phyloP scores from a whole-genome alignment of 2,888 invertebrate species.

The Cabera pusaria region DNA sequence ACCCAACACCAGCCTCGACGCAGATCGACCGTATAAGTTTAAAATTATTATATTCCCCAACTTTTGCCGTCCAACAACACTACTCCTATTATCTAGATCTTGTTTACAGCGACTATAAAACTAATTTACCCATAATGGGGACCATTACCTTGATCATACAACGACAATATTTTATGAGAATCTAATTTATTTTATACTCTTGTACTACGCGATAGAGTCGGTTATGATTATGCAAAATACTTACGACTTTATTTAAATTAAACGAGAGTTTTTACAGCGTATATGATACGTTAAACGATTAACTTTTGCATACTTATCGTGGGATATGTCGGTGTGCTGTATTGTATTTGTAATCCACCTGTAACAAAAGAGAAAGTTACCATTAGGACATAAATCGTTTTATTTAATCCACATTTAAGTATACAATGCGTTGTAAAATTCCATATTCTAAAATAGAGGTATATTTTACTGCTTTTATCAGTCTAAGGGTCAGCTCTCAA shows the following conservation, averaged over 20 bases:
- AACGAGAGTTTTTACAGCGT: slow-evolving; percentile 17
- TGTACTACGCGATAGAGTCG: slow-evolving; percentile 19
- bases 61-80: slow-evolving; percentile 38
- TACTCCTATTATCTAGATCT: slow-evolving; percentile 46
- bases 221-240: too few relatives aligned
- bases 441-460: too few relatives aligned
- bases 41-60: slow-evolving; percentile 36
- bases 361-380: slow-evolving; percentile 61
- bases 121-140: slow-evolving; percentile 47
- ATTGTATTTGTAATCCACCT: slow-evolving; percentile 67
- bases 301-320: slow-evolving; percentile 59
- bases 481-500: too few relatives aligned
- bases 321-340: slow-evolving; percentile 36
- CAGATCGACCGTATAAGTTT: slow-evolving; percentile 29
- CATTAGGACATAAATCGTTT: too few relatives aligned
- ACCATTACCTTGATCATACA: slow-evolving; percentile 40
- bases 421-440: too few relatives aligned
- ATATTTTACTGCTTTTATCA: too few relatives aligned
- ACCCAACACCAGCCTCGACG: slow-evolving; percentile 17
- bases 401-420: too few relatives aligned
- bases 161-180: slow-evolving; percentile 24
- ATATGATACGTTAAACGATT: slow-evolving; percentile 21
- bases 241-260: too few relatives aligned
- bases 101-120: slow-evolving; percentile 48
- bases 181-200: slow-evolving; percentile 34